Conservation (phyloP, 2,797 vertebrate species). For the Notamacropus eugenii region DNA sequence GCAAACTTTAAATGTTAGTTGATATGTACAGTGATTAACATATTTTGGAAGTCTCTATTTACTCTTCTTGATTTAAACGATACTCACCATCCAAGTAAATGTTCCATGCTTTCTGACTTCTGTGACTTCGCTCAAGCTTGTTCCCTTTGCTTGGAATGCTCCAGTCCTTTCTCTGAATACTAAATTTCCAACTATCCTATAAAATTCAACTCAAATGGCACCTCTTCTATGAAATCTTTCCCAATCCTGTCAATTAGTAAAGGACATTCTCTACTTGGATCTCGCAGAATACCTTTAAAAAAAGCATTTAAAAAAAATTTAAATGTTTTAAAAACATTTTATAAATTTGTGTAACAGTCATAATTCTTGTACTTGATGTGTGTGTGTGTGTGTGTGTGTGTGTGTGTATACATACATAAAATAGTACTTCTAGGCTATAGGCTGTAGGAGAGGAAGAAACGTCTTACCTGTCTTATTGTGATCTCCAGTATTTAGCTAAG, state of each 20-base stretch:
- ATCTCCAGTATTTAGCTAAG: not conserved
- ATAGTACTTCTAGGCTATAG: not conserved
- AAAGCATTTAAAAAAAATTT: too few relatives aligned
- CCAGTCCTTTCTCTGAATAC: not conserved
- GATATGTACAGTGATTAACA: not conserved
- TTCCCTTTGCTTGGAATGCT: not conserved
- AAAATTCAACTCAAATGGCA: not conserved
- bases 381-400: too few relatives aligned
- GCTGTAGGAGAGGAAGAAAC: not conserved
- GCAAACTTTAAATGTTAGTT: not conserved
- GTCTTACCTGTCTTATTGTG: not conserved
- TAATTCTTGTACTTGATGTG: not conserved
- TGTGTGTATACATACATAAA: not conserved
- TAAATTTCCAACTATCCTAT: not conserved
- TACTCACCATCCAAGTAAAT: not conserved
- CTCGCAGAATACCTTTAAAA: not conserved
- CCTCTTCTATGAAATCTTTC: not conserved
- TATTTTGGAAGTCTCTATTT: not conserved
- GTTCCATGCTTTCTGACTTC: not conserved
- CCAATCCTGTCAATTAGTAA: not conserved
- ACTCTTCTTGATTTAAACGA: not conserved
- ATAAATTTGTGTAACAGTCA: not conserved
- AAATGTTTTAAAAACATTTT: not conserved
- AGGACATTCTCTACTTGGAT: not conserved
- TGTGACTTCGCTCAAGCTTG: not conserved